Conservation (phyloP, 2,888 invertebrate species). For the Agrochola lota region DNA sequence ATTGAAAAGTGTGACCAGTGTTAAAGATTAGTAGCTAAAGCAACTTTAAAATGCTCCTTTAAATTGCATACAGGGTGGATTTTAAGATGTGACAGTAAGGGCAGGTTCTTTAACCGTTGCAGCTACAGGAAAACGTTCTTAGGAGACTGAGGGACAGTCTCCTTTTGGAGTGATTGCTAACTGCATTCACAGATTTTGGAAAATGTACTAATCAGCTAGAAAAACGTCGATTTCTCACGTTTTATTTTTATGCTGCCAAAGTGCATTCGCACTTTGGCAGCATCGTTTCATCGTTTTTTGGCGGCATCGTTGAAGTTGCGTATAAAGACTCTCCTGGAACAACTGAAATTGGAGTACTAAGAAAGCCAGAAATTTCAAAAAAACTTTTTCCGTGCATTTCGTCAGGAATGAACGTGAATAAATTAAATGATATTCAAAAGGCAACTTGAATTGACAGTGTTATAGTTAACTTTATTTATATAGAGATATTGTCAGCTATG, state of each 20-base stretch:
- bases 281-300: too few species aligned
- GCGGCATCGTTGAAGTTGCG: neutral
- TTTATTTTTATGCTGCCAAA: neutral
- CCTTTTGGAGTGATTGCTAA: neutral
- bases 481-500: neutral
- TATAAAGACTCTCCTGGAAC: neutral
- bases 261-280: too few species aligned
- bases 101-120: neutral
- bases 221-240: neutral
- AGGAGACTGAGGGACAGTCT: too few species aligned
- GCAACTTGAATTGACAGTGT: neutral
- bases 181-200: neutral
- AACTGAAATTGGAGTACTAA: neutral
- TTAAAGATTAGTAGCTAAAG: conserved; percentile 25
- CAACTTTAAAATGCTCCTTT: conserved; percentile 21
- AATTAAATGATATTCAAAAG: neutral
- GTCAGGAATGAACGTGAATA: neutral
- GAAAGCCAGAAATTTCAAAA: neutral
- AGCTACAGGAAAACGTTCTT: neutral
- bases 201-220: neutral
- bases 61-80: neutral
- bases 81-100: neutral
- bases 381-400: neutral
- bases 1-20: conserved; percentile 66
- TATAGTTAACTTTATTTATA: neutral